Base-by-base conservation (phyloP, 2,888 invertebrate species). In the Ectemnius cavifrons region DNA sequence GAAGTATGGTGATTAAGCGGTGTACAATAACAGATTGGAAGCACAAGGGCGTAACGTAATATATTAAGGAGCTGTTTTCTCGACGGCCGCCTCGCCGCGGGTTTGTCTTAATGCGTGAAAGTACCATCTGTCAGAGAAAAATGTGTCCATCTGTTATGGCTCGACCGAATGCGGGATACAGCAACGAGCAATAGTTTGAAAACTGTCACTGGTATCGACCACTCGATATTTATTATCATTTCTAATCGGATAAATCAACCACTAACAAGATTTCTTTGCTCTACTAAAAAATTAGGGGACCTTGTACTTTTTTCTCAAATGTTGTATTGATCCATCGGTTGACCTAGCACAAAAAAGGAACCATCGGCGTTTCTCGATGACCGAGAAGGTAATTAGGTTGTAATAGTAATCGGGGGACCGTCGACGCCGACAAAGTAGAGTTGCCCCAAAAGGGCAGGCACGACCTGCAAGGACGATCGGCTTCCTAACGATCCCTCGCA, bases 401-500 rank as follows among this genome's bases (percentile, higher is more conserved):
- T 52, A 52, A 52, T 16, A 52, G 52, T 52, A 52, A 37, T 52
- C 52, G 16, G 52, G 52, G 52, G 37, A 6, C 37, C 37, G 52
- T 47, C 58, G 52, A 58, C 16, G 63, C 71, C 63, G 78, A 75
- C 73, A 64, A 73, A 71, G 66, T 45, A 62, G 59, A 23, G 46
- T 46, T 65, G 52, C 16, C 20, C 63, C 14, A 64, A 63, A 73
- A 75, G 59, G 72, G 58, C 64, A 20, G 23, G 28, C 46, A 27
- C 20, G 28, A 47, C 18, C 27, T 18, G 60, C 45, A 52, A 57
- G 23, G 59, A 59, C 28, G 61, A 20, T 67, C 18, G 61, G 58
- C 64, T 71, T 65, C 79, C 77, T 86, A 85, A 86, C 84, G 85
- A 86, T 81, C 79, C 72, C 66, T 75, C 77, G 80, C 83, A 84